Percentiles rank a stretch among this genome's conserved stretches.
phyloP scores from a whole-genome alignment of 2,113 vertebrate genomes.

The Vanacampus margaritifer region DNA sequence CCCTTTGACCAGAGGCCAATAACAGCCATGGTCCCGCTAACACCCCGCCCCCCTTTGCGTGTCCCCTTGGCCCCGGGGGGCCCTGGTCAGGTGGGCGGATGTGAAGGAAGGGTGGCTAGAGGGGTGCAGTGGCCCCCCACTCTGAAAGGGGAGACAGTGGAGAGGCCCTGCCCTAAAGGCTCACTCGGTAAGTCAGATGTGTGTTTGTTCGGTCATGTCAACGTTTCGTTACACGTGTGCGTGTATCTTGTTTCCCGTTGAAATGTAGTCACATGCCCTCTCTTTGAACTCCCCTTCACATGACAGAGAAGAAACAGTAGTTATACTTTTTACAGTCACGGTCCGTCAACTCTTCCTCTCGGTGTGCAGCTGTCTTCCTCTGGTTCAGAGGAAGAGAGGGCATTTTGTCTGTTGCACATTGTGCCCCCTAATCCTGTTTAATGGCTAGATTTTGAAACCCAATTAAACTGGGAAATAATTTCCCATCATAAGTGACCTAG shows the following conservation, averaged over 20 bases:
- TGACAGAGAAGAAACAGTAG: constrained; percentile 36
- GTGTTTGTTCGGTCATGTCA: constrained; percentile 15
- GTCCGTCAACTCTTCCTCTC: constrained; percentile 27
- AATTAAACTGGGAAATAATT: constrained; percentile 4
- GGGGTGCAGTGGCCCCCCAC: constrained; percentile 88
- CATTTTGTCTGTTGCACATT: constrained; percentile 30
- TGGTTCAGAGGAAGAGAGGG: constrained; percentile 24
- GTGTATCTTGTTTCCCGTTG: constrained; percentile 51
- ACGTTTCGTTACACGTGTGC: constrained; percentile 1
- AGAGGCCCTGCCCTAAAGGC: constrained; percentile 88
- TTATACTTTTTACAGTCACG: constrained; percentile 11
- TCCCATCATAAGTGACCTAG: not conserved
- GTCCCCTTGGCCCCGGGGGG: constrained; percentile 68
- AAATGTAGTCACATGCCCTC: constrained; percentile 52
- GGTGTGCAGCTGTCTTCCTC: constrained; percentile 46
- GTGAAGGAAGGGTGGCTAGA: constrained; percentile 80
- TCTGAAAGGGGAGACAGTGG: constrained; percentile 84
- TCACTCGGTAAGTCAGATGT: constrained; percentile 78
- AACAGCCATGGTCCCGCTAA: constrained; percentile 81
- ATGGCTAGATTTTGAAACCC: constrained; percentile 12
- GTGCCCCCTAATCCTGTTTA: constrained; percentile 21
- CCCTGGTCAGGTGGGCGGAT: constrained; percentile 73
- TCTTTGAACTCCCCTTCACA: constrained; percentile 53
- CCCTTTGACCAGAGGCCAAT: constrained; percentile 79
- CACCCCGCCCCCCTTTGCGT: constrained; percentile 78